phyloP scores from a whole-genome alignment of 1,140 invertebrate species.

The Venturia canescens region DNA sequence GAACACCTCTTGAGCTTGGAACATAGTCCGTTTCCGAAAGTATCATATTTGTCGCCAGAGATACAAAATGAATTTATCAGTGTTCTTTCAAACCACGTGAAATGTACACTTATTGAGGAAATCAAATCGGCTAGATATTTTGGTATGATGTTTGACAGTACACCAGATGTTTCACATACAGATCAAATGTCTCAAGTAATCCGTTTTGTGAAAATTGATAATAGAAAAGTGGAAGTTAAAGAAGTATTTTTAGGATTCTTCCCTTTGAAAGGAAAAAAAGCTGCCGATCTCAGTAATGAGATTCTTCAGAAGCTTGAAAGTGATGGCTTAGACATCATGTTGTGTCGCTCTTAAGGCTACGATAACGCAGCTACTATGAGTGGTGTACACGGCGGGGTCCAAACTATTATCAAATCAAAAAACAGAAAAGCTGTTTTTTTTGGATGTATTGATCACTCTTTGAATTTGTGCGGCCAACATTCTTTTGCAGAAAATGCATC shows the following conservation, averaged over 20 bases:
- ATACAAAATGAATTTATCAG: slow-evolving; percentile 62
- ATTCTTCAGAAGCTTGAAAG: slow-evolving; percentile 37
- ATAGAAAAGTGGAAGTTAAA: slow-evolving; percentile 29
- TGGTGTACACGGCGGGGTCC: too few species aligned
- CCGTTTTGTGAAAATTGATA: slow-evolving; percentile 50
- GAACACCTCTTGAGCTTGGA: slow-evolving; percentile 50
- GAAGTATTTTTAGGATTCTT: slow-evolving; percentile 37
- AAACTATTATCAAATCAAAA: too few species aligned
- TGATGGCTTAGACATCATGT: too few species aligned
- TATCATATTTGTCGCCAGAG: slow-evolving; percentile 55
- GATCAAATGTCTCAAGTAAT: slow-evolving; percentile 53
- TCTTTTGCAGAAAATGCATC: slow-evolving; percentile 7
- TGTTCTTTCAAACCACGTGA: slow-evolving; percentile 53
- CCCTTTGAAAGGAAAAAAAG: slow-evolving; percentile 51
- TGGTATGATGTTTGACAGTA: slow-evolving; percentile 56
- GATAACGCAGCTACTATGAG: too few species aligned
- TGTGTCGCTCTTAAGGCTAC: too few species aligned
- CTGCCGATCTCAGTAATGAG: slow-evolving; percentile 47
- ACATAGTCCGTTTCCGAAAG: slow-evolving; percentile 28
- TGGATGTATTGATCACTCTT: slow-evolving; percentile 2
- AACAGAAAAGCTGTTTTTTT: neutral
- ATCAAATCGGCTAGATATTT: slow-evolving; percentile 59
- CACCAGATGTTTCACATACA: slow-evolving; percentile 51
- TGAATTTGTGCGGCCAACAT: slow-evolving; percentile 30
- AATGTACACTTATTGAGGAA: slow-evolving; percentile 51